phyloP scores from a whole-genome alignment of 2,113 vertebrate genomes.

The Bothrops jararaca region DNA sequence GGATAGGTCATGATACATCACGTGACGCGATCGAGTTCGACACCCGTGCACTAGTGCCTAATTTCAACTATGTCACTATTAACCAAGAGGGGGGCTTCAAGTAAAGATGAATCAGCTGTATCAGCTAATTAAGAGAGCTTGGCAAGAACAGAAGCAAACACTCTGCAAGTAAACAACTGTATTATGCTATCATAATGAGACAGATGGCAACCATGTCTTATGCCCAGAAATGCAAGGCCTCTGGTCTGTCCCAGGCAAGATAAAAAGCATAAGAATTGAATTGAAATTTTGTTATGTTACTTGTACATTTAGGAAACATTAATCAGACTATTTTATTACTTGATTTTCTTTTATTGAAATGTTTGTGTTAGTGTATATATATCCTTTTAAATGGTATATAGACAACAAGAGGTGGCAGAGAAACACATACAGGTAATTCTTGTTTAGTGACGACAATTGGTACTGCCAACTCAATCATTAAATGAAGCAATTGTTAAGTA shows the following conservation, averaged over 20 bases:
- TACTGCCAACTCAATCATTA: background rate
- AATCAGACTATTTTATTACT: background rate
- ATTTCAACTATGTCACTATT: background rate
- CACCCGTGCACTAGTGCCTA: background rate
- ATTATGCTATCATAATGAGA: background rate
- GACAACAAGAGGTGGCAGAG: background rate
- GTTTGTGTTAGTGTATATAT: background rate
- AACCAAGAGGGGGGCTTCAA: background rate
- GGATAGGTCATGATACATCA: no score
- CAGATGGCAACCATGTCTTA: background rate
- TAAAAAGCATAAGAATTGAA: background rate
- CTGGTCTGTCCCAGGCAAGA: background rate
- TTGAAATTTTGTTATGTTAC: background rate
- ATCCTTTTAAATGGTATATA: background rate
- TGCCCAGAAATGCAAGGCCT: background rate
- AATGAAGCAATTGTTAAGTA: background rate
- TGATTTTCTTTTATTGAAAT: background rate
- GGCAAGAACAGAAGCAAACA: background rate
- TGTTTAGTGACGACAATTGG: background rate
- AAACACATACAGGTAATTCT: background rate
- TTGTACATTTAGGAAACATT: background rate
- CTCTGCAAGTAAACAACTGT: background rate
- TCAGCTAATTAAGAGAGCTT: background rate
- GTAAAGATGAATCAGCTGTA: background rate
- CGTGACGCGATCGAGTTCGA: no score